Evolutionary conservation across 2,113 vertebrate species (phyloP).

Genomic region (Rhinichthys klamathensis): DNA sequence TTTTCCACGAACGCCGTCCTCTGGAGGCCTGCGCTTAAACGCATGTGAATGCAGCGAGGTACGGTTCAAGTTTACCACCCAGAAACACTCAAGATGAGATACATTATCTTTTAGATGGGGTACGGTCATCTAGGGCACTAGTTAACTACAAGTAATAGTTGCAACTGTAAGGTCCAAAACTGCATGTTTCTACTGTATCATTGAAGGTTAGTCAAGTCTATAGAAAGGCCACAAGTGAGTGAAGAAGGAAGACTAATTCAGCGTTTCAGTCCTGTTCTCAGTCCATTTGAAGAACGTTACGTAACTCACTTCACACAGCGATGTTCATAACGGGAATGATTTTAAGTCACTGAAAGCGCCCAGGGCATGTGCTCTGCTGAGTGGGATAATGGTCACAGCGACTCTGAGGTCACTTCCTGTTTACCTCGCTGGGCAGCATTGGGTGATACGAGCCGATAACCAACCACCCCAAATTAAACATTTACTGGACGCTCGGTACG

Average conservation of each 20-base stretch:
- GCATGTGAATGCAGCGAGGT: neutral
- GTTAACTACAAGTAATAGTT: neutral
- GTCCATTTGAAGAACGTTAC: constrained; percentile 38
- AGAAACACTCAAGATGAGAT: neutral
- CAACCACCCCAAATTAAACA: neutral
- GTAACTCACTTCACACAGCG: constrained; percentile 42
- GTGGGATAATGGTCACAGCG: constrained; percentile 37
- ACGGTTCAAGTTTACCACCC: neutral
- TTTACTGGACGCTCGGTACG: neutral
- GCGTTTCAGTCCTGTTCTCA: constrained; percentile 26
- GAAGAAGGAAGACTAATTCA: neutral
- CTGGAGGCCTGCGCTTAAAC: constrained; percentile 7
- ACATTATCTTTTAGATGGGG: neutral
- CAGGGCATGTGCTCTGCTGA: constrained; percentile 41
- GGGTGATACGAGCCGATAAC: neutral
- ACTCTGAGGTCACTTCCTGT: constrained; percentile 36
- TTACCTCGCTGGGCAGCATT: neutral
- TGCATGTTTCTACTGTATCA: too few species aligned
- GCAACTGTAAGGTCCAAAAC: too few species aligned
- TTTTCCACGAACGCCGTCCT: constrained; percentile 11
- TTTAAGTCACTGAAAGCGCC: constrained; percentile 43
- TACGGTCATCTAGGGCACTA: neutral
- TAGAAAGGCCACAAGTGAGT: neutral
- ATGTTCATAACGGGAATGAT: constrained; percentile 44
- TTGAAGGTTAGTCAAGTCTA: neutral